Evolutionary conservation across 2,888 invertebrate species (phyloP), one percentile per base, ranked within the genome.

Genomic region (Clepsis dumicolana): DNA sequence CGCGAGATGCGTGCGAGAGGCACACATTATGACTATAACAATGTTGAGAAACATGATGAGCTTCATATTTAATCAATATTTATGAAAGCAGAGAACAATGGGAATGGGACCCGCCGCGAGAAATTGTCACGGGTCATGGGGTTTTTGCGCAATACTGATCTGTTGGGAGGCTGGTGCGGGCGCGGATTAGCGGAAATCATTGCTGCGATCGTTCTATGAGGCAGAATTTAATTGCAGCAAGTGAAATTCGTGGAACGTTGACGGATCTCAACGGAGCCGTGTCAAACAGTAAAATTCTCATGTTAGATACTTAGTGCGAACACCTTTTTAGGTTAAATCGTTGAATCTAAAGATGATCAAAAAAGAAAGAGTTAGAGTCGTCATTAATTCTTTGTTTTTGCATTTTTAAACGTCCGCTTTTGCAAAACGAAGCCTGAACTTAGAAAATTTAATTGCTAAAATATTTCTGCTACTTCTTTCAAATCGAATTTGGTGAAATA

Each of bases 11-110:
- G 72, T 74, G 74, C 74, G 71, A 70, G 72, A 50, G 27, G 56
- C 62, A 78, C 74, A 75, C 83, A 81, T 84, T 83, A 79, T 78
- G 85, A 88, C 91, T 83, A 79, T 77, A 85, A 88, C 91, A 92
- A 91, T 90, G 89, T 93, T 91, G 92, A 85, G 91, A 93, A 91
- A 84, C 74, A 77, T 77, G 78, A 74, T 77, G 78, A 77, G 76
- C 78, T 76, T 75, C 76, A 77, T 78, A 80, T 85, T 80, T 82
- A 83, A 87, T 88, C 82, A 84, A 83, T 84, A 87, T 81, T 83
- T 81, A 88, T 85, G 92, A 91, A 91, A 90, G 90, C 84, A 78
- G 76, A 82, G 82, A 90, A 93, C 93, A 93, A 93, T 93, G 82
- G 82, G 78, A 80, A 83, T 86, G 89, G 80, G 88, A 88, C 83